Conservation (phyloP, 2,113 vertebrate species). For the Rhegmatorhina hoffmannsi region DNA sequence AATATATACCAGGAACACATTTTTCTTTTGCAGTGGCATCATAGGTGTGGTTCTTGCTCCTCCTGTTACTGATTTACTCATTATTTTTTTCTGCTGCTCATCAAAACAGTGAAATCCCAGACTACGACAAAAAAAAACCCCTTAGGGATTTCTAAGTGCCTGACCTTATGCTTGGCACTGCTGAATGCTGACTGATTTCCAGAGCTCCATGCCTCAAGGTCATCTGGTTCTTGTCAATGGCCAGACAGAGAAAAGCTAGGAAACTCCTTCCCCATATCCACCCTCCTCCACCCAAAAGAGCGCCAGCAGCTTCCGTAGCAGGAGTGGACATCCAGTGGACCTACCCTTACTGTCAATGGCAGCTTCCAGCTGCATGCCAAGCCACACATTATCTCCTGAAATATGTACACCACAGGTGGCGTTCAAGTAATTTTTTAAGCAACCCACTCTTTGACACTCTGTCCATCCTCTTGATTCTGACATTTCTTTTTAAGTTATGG, state of each 20-base stretch:
- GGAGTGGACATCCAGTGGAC: neutral
- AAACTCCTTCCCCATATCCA: neutral
- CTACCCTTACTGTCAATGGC: neutral
- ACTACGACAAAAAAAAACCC: neutral
- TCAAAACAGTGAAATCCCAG: neutral
- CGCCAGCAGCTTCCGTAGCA: neutral
- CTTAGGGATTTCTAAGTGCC: neutral
- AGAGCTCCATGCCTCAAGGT: neutral
- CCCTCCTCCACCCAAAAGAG: rapidly evolving
- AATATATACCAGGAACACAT: neutral
- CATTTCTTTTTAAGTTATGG: neutral
- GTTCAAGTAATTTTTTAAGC: neutral
- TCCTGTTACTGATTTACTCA: neutral
- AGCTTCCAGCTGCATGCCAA: rapidly evolving
- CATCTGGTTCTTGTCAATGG: neutral
- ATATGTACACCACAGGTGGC: neutral
- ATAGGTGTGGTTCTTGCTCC: neutral
- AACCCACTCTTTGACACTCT: neutral
- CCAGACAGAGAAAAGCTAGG: neutral
- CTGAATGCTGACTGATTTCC: neutral
- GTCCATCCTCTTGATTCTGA: neutral
- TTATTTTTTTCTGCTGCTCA: constrained; percentile 22
- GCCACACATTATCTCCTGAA: neutral
- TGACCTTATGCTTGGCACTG: neutral
- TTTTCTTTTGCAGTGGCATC: neutral